Base-by-base conservation (phyloP, 2,113 vertebrate species). In the Pelobates fuscus region DNA sequence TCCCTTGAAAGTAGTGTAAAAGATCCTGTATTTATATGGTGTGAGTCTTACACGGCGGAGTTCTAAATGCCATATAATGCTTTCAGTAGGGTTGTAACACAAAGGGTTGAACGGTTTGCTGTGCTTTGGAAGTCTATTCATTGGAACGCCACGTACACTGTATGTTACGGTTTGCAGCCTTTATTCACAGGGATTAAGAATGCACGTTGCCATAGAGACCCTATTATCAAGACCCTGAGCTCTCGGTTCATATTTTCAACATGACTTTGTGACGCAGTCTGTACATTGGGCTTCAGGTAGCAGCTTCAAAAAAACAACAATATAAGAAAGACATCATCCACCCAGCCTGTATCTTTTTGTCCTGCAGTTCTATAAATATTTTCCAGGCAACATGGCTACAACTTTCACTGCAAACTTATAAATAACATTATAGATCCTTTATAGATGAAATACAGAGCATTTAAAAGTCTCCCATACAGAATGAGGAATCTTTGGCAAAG, bases 151-250 rank as follows among this genome's bases (percentile, higher is more conserved):
- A 15, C 23, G 44, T 61, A 77, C 21, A 61, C 32, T 68, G 65
- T 37, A 61, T 68, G 25, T 75, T 75, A 75, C 43, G 72, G 52
- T 59, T 67, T 67, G 20, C 37, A 61, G 65, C 54, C 54, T 67
- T 75, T 75, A 75, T 75, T 67, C 72, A 32, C 27, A 52, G 72
- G 55, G 54, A 75, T 75, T 77, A 68, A 68, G 73, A 67, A 77
- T 68, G 44, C 65, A 52, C 30, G 73, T 68, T 77, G 73, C 65
- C 55, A 77, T 77, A 64, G 73, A 61, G 73, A 77, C 52, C 43
- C 64, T 41, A 68, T 77, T 77, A 77, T 67, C 65, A 41, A 65
- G 64, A 37, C 54, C 37, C 37, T 41, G 26, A 67, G 41, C 27
- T 62, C 41, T 64, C n/a, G 29, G 55, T 67, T 67, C 55, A 68